Evolutionary conservation across 2,113 vertebrate species (phyloP), one percentile per base, ranked within the genome.

Genomic region (Brachyhypopomus gauderio): DNA sequence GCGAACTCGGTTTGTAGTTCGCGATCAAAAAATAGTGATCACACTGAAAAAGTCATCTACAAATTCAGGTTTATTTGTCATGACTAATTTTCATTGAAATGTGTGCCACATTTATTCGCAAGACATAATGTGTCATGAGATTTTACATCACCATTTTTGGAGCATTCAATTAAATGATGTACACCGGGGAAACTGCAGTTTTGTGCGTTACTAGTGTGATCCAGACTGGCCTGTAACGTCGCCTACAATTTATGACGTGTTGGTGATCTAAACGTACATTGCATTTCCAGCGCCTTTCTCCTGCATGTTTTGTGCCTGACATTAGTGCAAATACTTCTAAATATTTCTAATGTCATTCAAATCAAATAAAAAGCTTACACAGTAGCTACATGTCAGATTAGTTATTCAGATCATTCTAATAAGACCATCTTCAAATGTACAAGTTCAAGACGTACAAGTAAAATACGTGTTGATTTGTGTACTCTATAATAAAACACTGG

Each of bases 301-400:
- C 56, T 45, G 25, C 22, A 78, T 58, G n/a, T 30, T 11, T 22
- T 78, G 12, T 36, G 22, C 6, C 41, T 36, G 36, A 41, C 22
- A 52, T 36, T 59, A 25, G 20, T 67, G 4, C 30, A 23, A 69
- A 77, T 34, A 0, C 30, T 22, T n/a, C n/a, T n/a, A n/a, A n/a
- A n/a, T n/a, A n/a, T 22, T 56, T 23, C 63, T 66, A 72, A 79
- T 79, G 16, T 63, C 2, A 30, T 30, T 30, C 63, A 69, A 19
- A 20, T 67, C 25, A 30, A 34, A 22, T 16, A 41, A 5, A 77
- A 64, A 77, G 9, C 41, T 41, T 4, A 41, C 38, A 38, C 41
- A 9, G 45, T 52, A 52, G 45, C 45, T 52, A 52, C 8, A 7
- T 52, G 12, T 52, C 45, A 52, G 12, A 52, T 52, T 41, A 41